Conservation (phyloP, 2,888 invertebrate genomes). For the Therioaphis trifolii region DNA sequence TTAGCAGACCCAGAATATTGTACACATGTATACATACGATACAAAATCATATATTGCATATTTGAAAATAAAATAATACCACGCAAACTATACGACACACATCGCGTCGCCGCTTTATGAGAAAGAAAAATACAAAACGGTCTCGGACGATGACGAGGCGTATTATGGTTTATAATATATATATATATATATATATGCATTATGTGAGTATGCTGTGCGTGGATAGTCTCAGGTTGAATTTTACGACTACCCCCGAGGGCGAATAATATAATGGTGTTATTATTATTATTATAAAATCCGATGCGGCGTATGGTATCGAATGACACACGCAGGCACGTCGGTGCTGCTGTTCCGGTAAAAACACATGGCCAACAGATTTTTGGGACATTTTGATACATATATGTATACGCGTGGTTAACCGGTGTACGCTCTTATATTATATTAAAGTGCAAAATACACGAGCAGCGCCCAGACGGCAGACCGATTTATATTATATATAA, state of each 20-base stretch:
- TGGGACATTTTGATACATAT: constrained; percentile 49
- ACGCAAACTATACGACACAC: no score
- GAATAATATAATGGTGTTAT: constrained; percentile 46
- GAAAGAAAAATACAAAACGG: background rate
- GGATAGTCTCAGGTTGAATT: constrained; percentile 28
- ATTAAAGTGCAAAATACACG: constrained; percentile 58
- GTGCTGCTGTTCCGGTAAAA: constrained; percentile 8
- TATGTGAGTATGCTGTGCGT: no score
- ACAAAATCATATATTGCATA: no score
- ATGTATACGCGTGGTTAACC: background rate
- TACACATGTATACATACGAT: no score
- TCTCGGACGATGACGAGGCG: background rate
- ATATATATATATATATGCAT: no score
- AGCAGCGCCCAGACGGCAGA: constrained; percentile 42
- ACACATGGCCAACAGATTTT: constrained; percentile 62
- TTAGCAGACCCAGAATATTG: background rate
- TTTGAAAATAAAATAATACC: background rate
- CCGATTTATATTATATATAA: constrained; percentile 14
- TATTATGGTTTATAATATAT: no score
- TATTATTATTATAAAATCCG: constrained; percentile 58
- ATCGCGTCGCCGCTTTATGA: no score
- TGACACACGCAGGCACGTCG: constrained; percentile 6
- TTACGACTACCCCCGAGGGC: constrained; percentile 51
- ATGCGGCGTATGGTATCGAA: constrained; percentile 44
- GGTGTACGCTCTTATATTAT: background rate